Percentiles rank a stretch among this genome's conserved stretches.
These are phyloP conservation scores for Sinodicranocentrus sp. DNA, from an alignment of 2,888 invertebrate species.

Conservation along the genomic window DNA sequence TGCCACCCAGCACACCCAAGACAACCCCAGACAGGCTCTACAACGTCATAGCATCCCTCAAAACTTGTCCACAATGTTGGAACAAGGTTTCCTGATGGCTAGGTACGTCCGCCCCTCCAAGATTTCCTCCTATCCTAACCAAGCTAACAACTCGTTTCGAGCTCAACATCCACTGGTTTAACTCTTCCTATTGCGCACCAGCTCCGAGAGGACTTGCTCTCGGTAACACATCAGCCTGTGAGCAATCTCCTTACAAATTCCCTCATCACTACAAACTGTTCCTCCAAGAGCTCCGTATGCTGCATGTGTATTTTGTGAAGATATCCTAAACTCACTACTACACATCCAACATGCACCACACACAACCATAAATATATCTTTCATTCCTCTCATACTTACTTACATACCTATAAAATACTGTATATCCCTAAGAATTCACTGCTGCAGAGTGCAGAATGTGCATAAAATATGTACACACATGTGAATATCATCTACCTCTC, in stretches of 20 bases:
- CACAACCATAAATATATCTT: no score
- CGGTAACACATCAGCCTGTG: conserved; percentile 56
- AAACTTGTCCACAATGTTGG: conserved; percentile 8
- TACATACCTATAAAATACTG: background rate
- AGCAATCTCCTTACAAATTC: conserved; percentile 31
- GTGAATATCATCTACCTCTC: background rate
- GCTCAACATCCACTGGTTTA: conserved; percentile 43
- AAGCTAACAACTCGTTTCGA: conserved; percentile 35
- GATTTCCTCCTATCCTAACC: conserved; percentile 52
- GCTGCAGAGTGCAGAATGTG: conserved; percentile 16
- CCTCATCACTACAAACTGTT: conserved; percentile 10
- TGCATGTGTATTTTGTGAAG: conserved; percentile 10
- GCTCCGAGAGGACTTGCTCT: conserved; percentile 26
- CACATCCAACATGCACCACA: background rate
- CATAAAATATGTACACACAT: conserved; percentile 10
- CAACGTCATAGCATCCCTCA: conserved; percentile 65
- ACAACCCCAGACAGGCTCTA: conserved; percentile 64
- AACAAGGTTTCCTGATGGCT: conserved; percentile 39
- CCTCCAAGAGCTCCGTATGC: background rate
- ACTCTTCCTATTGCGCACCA: conserved; percentile 40
- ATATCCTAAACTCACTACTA: background rate
- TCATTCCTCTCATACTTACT: background rate
- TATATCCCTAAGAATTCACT: conserved; percentile 2
- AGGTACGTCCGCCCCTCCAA: conserved; percentile 42
- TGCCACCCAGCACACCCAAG: conserved; percentile 72